Evolutionary conservation across 2,113 vertebrate genomes (phyloP), one percentile per base, ranked within the genome.

Genomic region (Cyanocitta stelleri): DNA sequence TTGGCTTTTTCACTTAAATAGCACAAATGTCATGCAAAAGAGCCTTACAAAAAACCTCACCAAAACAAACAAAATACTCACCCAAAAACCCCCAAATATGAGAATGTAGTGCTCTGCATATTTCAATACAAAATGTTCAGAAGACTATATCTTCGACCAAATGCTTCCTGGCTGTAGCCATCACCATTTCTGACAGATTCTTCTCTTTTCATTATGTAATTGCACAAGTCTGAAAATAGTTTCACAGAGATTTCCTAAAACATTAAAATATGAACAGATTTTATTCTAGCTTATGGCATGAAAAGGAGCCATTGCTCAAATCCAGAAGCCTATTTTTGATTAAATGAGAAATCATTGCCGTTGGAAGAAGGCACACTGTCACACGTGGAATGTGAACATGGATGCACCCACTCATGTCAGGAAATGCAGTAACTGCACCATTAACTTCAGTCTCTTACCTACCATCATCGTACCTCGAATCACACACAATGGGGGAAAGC

Each of bases 381-480:
- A 49, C 1, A 5, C 5, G 13, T 16, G 18, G 46, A 56, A 75
- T 0, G 2, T 3, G 26, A 56, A 58, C 22, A 22, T 0, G 9
- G 75, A 83, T 54, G 17, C 32, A 30, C 13, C 80, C 16, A 20
- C 16, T 81, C 30, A 1, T 3, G 11, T 32, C 84, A 78, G n/a
- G 41, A 29, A 91, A 61, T 7, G 29, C 54, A 48, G 43, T 26
- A 54, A 54, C 54, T 32, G 44, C 29, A 72, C 51, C 14, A 21
- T 66, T 62, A 66, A 33, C 8, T 16, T 78, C 66, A 52, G 58
- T 63, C 14, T 85, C 30, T 49, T 11, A 41, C 6, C 30, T 43
- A 58, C 30, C 8, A 35, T 26, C 1, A 5, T n/a, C 0, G 0
- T 20, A 63, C 12, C 61, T 72, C 4, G 5, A 79, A 49, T 56